Percentiles rank a stretch among this genome's conserved stretches.
phyloP scores from a whole-genome alignment of 2,113 vertebrate genomes.

The Desmodus rotundus region DNA sequence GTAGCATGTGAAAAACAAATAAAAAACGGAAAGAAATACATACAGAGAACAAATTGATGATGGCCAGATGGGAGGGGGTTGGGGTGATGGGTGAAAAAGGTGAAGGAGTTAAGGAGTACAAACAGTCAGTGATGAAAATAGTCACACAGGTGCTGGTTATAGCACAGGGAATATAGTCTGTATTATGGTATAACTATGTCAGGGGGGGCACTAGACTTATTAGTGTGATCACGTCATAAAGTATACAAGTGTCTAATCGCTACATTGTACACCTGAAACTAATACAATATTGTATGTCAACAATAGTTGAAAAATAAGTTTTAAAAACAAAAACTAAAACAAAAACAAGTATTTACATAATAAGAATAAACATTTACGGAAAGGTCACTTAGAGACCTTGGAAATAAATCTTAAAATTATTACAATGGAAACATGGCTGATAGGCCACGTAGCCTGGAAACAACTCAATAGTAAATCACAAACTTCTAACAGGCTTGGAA shows the following conservation, averaged over 20 bases:
- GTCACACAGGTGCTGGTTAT: not conserved
- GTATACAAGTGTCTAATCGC: not conserved
- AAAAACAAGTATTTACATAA: not conserved
- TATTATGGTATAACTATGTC: not conserved
- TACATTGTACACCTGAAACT: not conserved
- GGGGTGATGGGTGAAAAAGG: not conserved
- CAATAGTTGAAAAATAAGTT: not conserved
- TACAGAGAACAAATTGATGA: not conserved
- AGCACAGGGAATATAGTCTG: not conserved
- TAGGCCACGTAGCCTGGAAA: not conserved
- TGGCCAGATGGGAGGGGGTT: not conserved
- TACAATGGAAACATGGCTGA: not conserved
- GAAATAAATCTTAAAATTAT: conserved; percentile 4
- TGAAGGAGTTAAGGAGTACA: not conserved
- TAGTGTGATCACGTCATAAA: not conserved
- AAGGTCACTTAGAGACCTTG: not conserved
- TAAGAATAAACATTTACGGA: not conserved
- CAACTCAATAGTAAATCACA: not conserved
- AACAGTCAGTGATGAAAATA: not conserved
- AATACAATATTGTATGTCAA: not conserved
- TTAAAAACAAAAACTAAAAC: not conserved
- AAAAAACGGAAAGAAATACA: not conserved
- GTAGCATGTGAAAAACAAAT: not conserved
- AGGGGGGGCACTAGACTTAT: not conserved
- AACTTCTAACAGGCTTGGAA: not conserved